Percentiles rank a stretch among this genome's conserved stretches.
Evolutionary conservation across 2,888 invertebrate species (phyloP).

Genomic region (Eucera pruinosa): DNA sequence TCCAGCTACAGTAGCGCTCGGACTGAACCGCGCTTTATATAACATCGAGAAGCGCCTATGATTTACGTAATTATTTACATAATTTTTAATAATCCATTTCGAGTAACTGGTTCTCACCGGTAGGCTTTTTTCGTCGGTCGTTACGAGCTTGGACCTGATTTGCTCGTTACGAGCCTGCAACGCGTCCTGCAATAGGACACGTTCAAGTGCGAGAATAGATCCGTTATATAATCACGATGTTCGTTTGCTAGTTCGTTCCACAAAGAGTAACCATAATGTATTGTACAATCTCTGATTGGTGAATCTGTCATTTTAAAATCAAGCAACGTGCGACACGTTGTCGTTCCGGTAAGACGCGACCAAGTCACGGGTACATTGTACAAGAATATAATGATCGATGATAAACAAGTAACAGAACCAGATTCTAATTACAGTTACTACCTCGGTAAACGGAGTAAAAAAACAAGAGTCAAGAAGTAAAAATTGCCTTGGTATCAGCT

Average conservation of each 20-base stretch:
- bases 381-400: not conserved
- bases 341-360: not conserved
- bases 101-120: conserved; percentile 32
- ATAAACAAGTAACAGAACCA: too few relatives aligned
- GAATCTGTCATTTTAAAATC: not conserved
- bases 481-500: conserved; percentile 54
- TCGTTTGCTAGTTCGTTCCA: conserved; percentile 33
- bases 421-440: too few relatives aligned
- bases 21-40: conserved; percentile 51
- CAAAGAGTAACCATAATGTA: not conserved
- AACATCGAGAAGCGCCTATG: conserved; percentile 41
- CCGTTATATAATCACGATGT: conserved; percentile 40
- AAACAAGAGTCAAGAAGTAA: conserved; percentile 31
- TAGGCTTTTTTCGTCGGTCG: conserved; percentile 38
- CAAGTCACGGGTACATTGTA: not conserved
- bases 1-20: conserved; percentile 16
- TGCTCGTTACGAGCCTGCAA: conserved; percentile 28
- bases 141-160: conserved; percentile 38
- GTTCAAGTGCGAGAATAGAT: conserved; percentile 51
- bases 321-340: not conserved
- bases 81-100: conserved; percentile 66
- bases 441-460: not conserved
- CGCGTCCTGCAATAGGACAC: conserved; percentile 28
- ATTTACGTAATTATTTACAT: conserved; percentile 74
- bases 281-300: conserved; percentile 13